Base-by-base conservation (phyloP, 2,797 vertebrate genomes). In the Okamejei kenojei region DNA sequence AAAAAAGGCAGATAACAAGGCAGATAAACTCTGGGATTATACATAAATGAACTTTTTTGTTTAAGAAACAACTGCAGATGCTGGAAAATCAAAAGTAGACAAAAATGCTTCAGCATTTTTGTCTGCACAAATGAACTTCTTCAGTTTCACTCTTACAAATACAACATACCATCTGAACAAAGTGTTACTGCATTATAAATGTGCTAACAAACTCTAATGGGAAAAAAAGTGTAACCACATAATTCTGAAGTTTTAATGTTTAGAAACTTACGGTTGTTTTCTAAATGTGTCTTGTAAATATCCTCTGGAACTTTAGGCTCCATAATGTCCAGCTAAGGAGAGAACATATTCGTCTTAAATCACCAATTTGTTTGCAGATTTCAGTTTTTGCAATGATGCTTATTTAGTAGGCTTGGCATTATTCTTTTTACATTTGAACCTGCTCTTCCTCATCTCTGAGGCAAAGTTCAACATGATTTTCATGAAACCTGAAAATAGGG, bases 251-350 rank as follows among this genome's bases (percentile, higher is more conserved):
- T 76, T 38, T 21, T 17, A 45, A 76, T 76, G 71, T 35, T 61
- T 63, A 13, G n/a, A 32, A 58, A 96, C 98, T 98, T 94, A 99
- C 99, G 95, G 96, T 99, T 99, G 95, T 99, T 99, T 95, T 99
- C 99, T 95, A 99, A 95, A 94, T 99, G 99, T 1, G 99, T 99
- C 97, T 99, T 99, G 95, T 99, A 99, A 96, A 99, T 99, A 94
- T 99, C 99, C 4, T 99, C 99, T 0, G 99, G 99, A 90, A 99
- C 98, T 96, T 99, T 99, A 93, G 99, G 99, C 95, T 99, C 99
- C 98, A 99, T 99, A 94, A 99, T 99, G 94, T 99, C 99, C 96
- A 99, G 95, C 99, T 99, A 94, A 17, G 81, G 78, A 91, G 93
- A 90, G 73, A 45, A 93, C 23, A 92, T 7, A 76, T 92, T 76